Evolutionary conservation across 1,140 invertebrate genomes (phyloP).

Genomic region (Archivesica marissinica): DNA sequence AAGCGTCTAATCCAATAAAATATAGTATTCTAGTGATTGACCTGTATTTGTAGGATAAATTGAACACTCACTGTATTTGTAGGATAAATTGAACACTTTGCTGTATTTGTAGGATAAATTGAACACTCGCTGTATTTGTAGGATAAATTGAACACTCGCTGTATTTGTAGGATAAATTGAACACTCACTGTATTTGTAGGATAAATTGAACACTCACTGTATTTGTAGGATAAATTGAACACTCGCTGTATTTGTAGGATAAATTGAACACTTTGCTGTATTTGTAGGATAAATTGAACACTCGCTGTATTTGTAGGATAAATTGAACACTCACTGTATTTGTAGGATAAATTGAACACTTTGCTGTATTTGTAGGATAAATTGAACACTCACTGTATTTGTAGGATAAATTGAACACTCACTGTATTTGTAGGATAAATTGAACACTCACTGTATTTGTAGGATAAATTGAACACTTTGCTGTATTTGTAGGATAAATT

Average conservation of each 20-base stretch:
- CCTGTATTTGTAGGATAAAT: constrained; percentile 16
- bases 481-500: too few relatives aligned
- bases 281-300: too few relatives aligned
- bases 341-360: too few relatives aligned
- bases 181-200: not conserved
- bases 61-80: not conserved
- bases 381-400: too few relatives aligned
- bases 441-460: too few relatives aligned
- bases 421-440: too few relatives aligned
- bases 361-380: too few relatives aligned
- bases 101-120: not conserved
- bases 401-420: too few relatives aligned
- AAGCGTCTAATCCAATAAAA: constrained; percentile 24
- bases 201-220: not conserved
- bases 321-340: too few relatives aligned
- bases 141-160: not conserved
- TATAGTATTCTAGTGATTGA: not conserved
- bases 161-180: not conserved
- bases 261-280: too few relatives aligned
- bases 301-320: too few relatives aligned
- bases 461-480: too few relatives aligned
- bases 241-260: not conserved
- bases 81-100: not conserved
- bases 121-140: not conserved
- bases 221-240: not conserved